These are phyloP conservation scores for Malacoraja senta DNA, from an alignment of 2,797 vertebrate species.

Conservation along the genomic window DNA sequence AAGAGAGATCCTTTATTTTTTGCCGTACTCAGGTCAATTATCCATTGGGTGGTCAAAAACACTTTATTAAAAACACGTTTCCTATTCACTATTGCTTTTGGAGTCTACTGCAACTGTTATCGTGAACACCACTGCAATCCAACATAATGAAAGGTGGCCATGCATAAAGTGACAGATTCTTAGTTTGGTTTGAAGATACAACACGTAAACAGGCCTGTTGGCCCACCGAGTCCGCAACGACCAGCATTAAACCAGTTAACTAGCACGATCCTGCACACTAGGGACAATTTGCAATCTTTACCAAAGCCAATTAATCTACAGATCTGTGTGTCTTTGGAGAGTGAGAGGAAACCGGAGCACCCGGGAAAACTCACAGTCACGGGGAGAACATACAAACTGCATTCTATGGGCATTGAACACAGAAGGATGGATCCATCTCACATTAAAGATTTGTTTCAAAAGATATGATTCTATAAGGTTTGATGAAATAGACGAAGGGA, in stretches of 20 bases:
- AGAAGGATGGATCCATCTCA: conserved; percentile 1
- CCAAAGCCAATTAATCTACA: too few species aligned
- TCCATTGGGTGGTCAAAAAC: neutral
- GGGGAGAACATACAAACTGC: too few species aligned
- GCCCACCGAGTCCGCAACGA: too few species aligned
- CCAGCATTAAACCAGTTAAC: too few species aligned
- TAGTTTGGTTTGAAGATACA: too few species aligned
- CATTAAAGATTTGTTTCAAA: neutral
- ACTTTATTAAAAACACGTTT: neutral
- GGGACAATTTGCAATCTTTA: too few species aligned
- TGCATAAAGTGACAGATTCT: neutral
- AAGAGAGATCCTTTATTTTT: neutral
- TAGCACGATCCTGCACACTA: too few species aligned
- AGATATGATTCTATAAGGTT: neutral
- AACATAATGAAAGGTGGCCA: neutral
- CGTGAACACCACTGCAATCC: neutral
- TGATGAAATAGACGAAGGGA: neutral
- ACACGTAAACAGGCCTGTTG: too few species aligned
- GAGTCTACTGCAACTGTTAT: neutral
- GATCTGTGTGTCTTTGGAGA: too few species aligned
- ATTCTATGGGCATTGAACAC: neutral
- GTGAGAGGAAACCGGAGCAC: too few species aligned
- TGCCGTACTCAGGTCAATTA: neutral
- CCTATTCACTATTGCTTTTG: neutral
- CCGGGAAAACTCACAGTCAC: too few species aligned